Base-by-base conservation (phyloP, 2,888 invertebrate species). In the Eupithecia tripunctaria region DNA sequence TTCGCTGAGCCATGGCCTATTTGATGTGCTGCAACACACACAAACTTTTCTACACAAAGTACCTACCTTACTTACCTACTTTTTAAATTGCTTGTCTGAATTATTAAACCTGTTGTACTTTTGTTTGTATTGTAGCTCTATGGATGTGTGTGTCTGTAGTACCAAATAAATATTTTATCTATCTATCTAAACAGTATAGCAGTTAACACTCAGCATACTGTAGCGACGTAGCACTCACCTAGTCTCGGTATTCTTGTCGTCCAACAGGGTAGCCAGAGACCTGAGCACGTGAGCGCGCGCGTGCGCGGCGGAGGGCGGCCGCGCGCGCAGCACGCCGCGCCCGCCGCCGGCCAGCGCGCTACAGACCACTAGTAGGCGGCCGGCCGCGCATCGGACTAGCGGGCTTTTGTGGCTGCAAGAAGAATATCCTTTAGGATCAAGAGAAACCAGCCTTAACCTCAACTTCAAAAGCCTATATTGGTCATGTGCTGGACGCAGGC, bases 331-430 rank as follows among this genome's bases (percentile, higher is more conserved):
- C 74, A 97, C 93, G 43, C 94, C 89, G 27, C 95, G 95, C 0
- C 96, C 95, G 38, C 96, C 96, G 75, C 76, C 73, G 18, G 96
- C 94, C 81, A 96, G 93, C 73, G 96, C 96, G 73, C 96, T 95
- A 73, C 96, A 91, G 75, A 95, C 95, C 65, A 96, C 95, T 76
- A 97, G 86, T 77, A 97, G 93, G 21, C 96, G 95, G 0, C 96
- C 96, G 0, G 96, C 93, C 1, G 96, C 96, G 76, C 95, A 95
- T 4, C 97, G 94, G 7, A 97, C 97, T 18, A 96, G 91, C 0
- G 95, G 91, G 85, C 96, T 97, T 82, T 96, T 96, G 88, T 97
- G 97, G 0, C 92, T 92, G 72, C 0, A 59, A 1, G 25, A 27
- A n/a, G n/a, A 41, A 36, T 21, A 56, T 47, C 8, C 47, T 18